Base-by-base conservation (phyloP, 2,797 vertebrate species). In the Ctenochaetus hawaiiensis region DNA sequence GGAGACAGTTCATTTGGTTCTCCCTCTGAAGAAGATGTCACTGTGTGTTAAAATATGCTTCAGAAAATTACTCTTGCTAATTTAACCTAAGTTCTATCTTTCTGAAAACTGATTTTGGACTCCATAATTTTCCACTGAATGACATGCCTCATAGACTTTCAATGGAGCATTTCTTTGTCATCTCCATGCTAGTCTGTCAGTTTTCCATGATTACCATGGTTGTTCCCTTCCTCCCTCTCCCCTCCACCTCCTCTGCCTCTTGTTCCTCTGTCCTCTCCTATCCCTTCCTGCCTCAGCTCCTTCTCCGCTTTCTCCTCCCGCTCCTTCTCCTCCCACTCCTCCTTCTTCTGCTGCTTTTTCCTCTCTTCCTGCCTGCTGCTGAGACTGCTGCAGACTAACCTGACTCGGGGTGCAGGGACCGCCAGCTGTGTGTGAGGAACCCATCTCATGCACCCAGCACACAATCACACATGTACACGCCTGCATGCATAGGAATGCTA, bases 381-480 rank as follows among this genome's bases (percentile, higher is more conserved):
- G 88, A 84, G 61, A 85, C 83, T 86, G 81, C 87, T 0, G 77
- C 90, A 84, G 88, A 92, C 72, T 91, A 89, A 89, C 88, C 82
- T 80, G 88, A 79, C 84, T 84, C 65, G 73, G 78, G 80, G 80
- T 82, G 82, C 86, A 84, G 87, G 68, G 67, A 91, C 87, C 88
- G 76, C 83, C 82, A 75, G 86, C 90, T 85, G 83, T 92, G 85
- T 89, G 89, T 88, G 90, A 92, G 91, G 83, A 91, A 72, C 53
- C 77, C 83, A 86, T 83, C 77, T 87, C 80, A 91, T 86, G 74
- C 73, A 67, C 53, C 63, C 59, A 41, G 54, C 49, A 47, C 53
- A 43, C 13, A 52, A 34, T 65, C 52, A 62, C 47, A 69, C 51
- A 45, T 51, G 44, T 7, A 53, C 61, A 48, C 16, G 13, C 59